These are phyloP conservation scores for Suricata suricatta DNA, from an alignment of 2,113 vertebrate species.

Conservation along the genomic window DNA sequence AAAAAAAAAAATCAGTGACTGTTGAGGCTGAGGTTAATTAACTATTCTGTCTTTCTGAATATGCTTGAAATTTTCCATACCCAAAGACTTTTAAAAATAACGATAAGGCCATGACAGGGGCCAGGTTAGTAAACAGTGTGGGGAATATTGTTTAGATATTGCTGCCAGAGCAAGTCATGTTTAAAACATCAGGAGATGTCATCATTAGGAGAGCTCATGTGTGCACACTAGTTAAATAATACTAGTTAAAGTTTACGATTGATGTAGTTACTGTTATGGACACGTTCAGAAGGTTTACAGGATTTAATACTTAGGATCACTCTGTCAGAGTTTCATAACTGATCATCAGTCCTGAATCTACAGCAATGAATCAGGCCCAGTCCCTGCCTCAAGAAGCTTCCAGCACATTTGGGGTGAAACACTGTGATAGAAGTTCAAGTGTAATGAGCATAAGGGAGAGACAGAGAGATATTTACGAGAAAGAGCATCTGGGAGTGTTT, in stretches of 20 bases:
- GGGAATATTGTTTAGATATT: neutral
- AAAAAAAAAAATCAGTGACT: neutral
- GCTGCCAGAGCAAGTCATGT: neutral
- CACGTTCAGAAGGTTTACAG: neutral
- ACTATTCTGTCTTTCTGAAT: neutral
- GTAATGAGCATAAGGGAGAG: neutral
- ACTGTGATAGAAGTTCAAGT: neutral
- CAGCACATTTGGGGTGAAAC: neutral
- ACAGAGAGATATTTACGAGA: neutral
- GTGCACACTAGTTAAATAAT: neutral
- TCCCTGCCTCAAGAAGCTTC: neutral
- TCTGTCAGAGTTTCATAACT: neutral
- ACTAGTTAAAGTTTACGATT: neutral
- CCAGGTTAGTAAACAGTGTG: neutral
- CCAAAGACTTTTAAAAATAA: constrained; percentile 10
- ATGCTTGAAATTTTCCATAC: neutral
- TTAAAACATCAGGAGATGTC: neutral
- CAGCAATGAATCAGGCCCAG: neutral
- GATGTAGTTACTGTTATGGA: neutral
- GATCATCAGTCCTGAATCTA: neutral
- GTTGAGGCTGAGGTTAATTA: neutral
- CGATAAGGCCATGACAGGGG: neutral
- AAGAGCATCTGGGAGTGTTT: neutral
- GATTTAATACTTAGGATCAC: neutral
- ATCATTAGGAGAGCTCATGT: neutral